A percentile compares a stretch with the other conserved stretches of the same genome.
phyloP scores from a whole-genome alignment of 2,888 invertebrate genomes.

The Timema podura region DNA sequence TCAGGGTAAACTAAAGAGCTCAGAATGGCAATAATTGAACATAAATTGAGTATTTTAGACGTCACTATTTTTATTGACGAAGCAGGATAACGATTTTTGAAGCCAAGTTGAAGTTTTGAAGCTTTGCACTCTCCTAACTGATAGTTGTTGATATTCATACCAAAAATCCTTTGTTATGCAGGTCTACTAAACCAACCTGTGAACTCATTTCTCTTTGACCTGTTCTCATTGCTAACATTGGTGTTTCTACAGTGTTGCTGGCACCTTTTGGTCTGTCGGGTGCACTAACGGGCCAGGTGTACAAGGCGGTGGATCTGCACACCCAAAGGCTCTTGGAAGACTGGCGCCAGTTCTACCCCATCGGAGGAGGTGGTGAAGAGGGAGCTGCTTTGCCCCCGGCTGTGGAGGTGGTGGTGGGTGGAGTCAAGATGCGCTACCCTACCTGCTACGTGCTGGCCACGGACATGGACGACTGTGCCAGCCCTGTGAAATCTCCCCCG shows the following conservation, averaged over 20 bases:
- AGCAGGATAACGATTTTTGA: too few species aligned
- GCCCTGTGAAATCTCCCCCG: neutral
- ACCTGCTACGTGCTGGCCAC: conserved; percentile 90
- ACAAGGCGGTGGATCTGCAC: conserved; percentile 59
- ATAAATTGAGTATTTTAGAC: too few species aligned
- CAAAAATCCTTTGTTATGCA: too few species aligned
- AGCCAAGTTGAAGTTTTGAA: too few species aligned
- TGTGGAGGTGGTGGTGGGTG: conserved; percentile 70
- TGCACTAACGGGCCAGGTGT: conserved; percentile 80
- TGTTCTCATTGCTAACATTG: too few species aligned
- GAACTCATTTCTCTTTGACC: too few species aligned
- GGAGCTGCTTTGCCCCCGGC: conserved; percentile 52
- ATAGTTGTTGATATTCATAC: too few species aligned
- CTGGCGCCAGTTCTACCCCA: conserved; percentile 93
- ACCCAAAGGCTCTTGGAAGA: conserved; percentile 81
- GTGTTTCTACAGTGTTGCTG: conserved; percentile 69
- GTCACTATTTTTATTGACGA: too few species aligned
- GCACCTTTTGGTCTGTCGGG: conserved; percentile 95
- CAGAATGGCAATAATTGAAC: too few species aligned
- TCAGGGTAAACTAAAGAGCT: too few species aligned
- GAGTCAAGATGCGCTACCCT: conserved; percentile 93
- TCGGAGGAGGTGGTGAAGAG: conserved; percentile 49
- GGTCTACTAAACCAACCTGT: too few species aligned
- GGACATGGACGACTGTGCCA: conserved; percentile 67
- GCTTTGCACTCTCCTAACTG: too few species aligned